phyloP scores from a whole-genome alignment of 2,113 vertebrate genomes.

The Brevimyrus niger region DNA sequence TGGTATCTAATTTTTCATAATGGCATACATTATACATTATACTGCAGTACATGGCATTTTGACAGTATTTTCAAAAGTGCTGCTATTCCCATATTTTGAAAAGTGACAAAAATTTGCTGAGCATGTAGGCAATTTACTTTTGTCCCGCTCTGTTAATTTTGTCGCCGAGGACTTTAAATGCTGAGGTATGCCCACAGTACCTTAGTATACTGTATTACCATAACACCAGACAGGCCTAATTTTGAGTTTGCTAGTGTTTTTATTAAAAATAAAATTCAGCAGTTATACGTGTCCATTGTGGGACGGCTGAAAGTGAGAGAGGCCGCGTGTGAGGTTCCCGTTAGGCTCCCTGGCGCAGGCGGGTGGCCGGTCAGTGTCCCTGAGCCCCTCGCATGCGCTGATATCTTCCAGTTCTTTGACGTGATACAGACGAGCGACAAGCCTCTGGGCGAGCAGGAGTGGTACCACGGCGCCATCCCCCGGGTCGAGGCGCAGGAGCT shows the following conservation, averaged over 20 bases:
- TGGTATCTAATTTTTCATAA: not conserved
- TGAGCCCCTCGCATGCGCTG: not conserved
- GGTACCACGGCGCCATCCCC: slow-evolving; percentile 96
- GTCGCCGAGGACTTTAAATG: not conserved
- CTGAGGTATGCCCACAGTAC: not conserved
- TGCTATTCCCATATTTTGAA: not conserved
- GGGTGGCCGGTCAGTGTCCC: not conserved
- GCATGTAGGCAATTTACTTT: not conserved
- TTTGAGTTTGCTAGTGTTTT: not conserved
- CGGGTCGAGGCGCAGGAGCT: slow-evolving; percentile 92
- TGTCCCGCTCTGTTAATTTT: not conserved
- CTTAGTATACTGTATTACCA: not conserved
- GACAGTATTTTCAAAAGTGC: not conserved
- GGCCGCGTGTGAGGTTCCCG: not conserved
- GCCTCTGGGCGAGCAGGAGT: slow-evolving; percentile 86
- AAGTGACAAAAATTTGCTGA: not conserved
- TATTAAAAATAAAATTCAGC: not conserved
- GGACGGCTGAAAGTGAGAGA: not conserved
- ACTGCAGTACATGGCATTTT: not conserved
- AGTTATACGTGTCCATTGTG: not conserved
- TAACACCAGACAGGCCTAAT: not conserved
- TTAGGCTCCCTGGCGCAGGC: not conserved
- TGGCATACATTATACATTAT: not conserved
- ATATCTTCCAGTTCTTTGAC: slow-evolving; percentile 73
- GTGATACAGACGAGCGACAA: slow-evolving; percentile 81